phyloP scores from a whole-genome alignment of 2,888 invertebrate species.

The Helleia helle region DNA sequence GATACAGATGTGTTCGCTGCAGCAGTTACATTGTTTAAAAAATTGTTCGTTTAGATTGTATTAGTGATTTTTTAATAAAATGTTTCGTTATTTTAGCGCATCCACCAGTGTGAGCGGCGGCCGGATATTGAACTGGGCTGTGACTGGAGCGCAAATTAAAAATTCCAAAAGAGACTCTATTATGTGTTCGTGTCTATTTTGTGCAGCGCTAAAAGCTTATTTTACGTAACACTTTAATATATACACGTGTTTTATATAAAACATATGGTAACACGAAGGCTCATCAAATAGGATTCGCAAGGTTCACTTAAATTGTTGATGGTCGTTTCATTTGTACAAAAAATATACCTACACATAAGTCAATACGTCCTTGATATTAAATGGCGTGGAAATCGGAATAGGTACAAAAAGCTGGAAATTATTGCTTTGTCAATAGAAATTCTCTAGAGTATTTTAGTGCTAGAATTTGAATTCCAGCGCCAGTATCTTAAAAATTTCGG shows the following conservation, averaged over 20 bases:
- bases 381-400: slow-evolving; percentile 6
- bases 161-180: slow-evolving; percentile 27
- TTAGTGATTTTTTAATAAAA: slow-evolving; percentile 14
- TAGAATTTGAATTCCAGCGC: no score
- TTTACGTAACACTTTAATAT: not conserved
- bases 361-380: slow-evolving; percentile 3
- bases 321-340: no score
- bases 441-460: not conserved
- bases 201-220: slow-evolving; percentile 13
- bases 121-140: slow-evolving; percentile 22
- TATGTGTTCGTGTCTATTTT: slow-evolving; percentile 40
- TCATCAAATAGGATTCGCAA: no score
- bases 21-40: slow-evolving; percentile 3
- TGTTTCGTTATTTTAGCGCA: slow-evolving; percentile 15
- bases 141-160: slow-evolving; percentile 25
- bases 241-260: not conserved
- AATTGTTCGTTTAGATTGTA: slow-evolving; percentile 6
- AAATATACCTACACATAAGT: no score
- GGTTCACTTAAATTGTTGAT: no score
- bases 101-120: slow-evolving; percentile 14
- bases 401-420: not conserved
- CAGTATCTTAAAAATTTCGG: no score
- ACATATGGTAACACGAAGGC: no score
- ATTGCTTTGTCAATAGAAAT: not conserved
- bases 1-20: not conserved